These are phyloP conservation scores for Pollimyrus isidori DNA, from an alignment of 2,113 vertebrate genomes.

Conservation along the genomic window DNA sequence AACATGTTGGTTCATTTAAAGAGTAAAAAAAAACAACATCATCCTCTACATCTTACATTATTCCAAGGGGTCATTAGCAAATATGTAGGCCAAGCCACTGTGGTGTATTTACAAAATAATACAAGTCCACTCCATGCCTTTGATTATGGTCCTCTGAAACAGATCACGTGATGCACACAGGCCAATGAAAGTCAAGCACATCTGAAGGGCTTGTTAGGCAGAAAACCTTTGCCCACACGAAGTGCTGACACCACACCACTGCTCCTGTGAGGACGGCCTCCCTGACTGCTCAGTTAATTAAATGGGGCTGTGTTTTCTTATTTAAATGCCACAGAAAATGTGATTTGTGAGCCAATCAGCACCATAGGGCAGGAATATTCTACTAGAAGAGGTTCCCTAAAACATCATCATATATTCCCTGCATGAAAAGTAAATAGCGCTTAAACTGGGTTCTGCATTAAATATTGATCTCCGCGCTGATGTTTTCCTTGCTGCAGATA, in stretches of 20 bases:
- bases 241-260: neutral
- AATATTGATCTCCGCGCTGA: constrained; percentile 1
- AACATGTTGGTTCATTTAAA: neutral
- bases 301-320: constrained; percentile 2
- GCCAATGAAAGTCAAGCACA: neutral
- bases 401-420: neutral
- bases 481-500: neutral
- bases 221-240: neutral
- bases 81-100: neutral
- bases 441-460: constrained; percentile 11
- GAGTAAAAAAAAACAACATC: neutral
- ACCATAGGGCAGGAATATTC: neutral
- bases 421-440: neutral
- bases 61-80: neutral
- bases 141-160: neutral
- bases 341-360: neutral
- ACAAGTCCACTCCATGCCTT: neutral
- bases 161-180: neutral
- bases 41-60: neutral
- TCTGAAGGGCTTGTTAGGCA: constrained; percentile 2
- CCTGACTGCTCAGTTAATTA: constrained; percentile 8
- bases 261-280: neutral
- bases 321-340: constrained; percentile 6
- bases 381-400: neutral
- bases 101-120: neutral